Evolutionary conservation across 2,113 vertebrate species (phyloP).

Genomic region (Sebastes fasciatus): DNA sequence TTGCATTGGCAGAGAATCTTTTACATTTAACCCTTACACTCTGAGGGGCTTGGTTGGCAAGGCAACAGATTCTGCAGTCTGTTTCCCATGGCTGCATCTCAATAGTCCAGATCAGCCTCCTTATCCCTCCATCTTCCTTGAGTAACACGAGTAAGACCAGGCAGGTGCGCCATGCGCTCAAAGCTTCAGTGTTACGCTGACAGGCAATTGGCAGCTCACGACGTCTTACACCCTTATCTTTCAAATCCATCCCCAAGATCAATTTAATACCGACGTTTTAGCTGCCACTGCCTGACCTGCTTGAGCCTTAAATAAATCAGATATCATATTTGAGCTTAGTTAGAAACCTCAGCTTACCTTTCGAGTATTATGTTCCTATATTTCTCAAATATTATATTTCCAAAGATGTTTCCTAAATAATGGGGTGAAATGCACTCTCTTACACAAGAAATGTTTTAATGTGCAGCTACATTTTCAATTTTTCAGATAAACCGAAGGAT

Average conservation of each 20-base stretch:
- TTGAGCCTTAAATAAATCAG: slow-evolving; percentile 20
- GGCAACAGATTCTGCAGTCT: slow-evolving; percentile 79
- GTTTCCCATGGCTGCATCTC: slow-evolving; percentile 76
- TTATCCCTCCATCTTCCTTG: slow-evolving; percentile 55
- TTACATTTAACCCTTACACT: slow-evolving; percentile 78
- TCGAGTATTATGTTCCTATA: neutral
- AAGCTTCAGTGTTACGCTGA: slow-evolving; percentile 30
- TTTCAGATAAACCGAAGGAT: neutral
- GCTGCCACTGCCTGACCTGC: neutral
- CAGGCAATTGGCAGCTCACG: slow-evolving; percentile 42
- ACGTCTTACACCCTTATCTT: slow-evolving; percentile 11
- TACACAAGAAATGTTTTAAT: slow-evolving; percentile 7
- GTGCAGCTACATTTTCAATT: neutral
- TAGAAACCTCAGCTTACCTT: neutral
- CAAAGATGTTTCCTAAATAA: neutral
- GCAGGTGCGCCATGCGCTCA: slow-evolving; percentile 24
- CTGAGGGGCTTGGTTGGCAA: slow-evolving; percentile 80
- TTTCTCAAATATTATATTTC: neutral
- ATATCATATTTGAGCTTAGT: neutral
- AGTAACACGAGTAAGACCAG: slow-evolving; percentile 43
- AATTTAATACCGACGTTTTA: neutral
- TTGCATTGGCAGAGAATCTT: slow-evolving; percentile 73
- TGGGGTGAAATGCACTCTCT: neutral
- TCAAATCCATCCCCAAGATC: slow-evolving; percentile 35
- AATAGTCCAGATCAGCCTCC: slow-evolving; percentile 72